phyloP scores from a whole-genome alignment of 2,113 vertebrate species.

The Scomber colias region DNA sequence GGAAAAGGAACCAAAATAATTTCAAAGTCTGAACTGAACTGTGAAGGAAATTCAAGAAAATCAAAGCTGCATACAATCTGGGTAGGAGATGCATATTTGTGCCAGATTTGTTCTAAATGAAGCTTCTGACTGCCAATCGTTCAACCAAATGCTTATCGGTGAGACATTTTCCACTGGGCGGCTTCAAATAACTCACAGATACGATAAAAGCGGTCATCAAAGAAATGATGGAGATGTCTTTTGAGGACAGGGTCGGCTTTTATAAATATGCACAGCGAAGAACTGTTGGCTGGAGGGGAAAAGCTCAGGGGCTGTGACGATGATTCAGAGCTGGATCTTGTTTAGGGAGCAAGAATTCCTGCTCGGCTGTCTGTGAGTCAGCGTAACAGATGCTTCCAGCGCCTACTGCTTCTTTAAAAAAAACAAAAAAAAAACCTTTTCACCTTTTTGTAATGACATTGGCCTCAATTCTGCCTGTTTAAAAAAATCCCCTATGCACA shows the following conservation, averaged over 20 bases:
- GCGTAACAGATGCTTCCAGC: background rate
- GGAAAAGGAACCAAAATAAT: slow-evolving; percentile 2
- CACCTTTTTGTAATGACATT: background rate
- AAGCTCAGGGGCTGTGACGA: background rate
- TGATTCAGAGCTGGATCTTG: slow-evolving; percentile 28
- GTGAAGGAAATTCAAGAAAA: slow-evolving; percentile 8
- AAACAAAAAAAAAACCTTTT: background rate
- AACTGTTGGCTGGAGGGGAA: background rate
- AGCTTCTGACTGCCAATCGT: slow-evolving; percentile 24
- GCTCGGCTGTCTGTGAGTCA: background rate
- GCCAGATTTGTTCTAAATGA: background rate
- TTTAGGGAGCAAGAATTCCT: too few species aligned
- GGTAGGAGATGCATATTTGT: background rate
- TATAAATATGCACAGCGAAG: background rate
- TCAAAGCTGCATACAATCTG: background rate
- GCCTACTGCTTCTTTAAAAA: background rate
- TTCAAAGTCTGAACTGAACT: slow-evolving; percentile 18
- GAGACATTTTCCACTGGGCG: background rate
- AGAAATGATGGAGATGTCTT: too few species aligned
- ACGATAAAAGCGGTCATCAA: too few species aligned
- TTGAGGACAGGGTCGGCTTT: background rate
- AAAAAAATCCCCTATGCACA: background rate
- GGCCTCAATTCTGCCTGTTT: slow-evolving; percentile 28
- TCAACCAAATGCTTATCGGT: background rate
- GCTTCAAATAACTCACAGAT: too few species aligned